Evolutionary conservation across 2,797 vertebrate genomes (phyloP), one percentile per base, ranked within the genome.

Genomic region (Nothura maculosa): DNA sequence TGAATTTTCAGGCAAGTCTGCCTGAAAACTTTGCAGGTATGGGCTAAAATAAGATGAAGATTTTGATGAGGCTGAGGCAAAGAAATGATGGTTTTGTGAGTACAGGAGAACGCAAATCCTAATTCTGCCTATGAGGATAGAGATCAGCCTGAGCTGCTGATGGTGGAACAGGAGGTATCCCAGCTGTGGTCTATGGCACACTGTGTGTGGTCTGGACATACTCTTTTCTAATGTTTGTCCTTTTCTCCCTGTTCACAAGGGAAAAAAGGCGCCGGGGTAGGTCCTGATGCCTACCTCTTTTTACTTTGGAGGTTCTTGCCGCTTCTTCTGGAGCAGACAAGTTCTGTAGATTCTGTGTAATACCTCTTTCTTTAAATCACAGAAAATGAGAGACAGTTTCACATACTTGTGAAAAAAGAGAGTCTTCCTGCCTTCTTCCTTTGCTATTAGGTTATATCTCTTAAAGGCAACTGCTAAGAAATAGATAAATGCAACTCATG

Each of bases 351-450:
- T 47, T 60, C 16, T 30, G 54, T 13, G 30, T 47, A 28, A 30
- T 15, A 40, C 30, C 8, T 12, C 57, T 84, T 68, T 12, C 57
- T 84, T 68, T 17, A 69, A 77, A 58, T 66, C 6, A 6, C 9
- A 30, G 60, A 52, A 77, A 74, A 47, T 0, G 1, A 0, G 1
- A 8, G 5, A 47, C 18, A 81, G 19, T 50, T 72, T 80, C 0
- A 0, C 36, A 18, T 50, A 25, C 8, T 69, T 83, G 22, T 36
- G 43, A 21, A 77, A 45, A 0, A 0, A 66, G 64, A 81, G 3
- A 4, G 0, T 30, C 8, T 40, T 2, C 61, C 38, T 74, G 24
- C 20, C 57, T 67, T 63, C 75, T 78, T 72, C 19, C 57, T 10
- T n/a, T 63, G 7, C 6, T 66, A 72, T 82, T 47, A 50, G 24